Evolutionary conservation across 2,797 vertebrate species (phyloP).

Genomic region (Eleutherodactylus coqui): DNA sequence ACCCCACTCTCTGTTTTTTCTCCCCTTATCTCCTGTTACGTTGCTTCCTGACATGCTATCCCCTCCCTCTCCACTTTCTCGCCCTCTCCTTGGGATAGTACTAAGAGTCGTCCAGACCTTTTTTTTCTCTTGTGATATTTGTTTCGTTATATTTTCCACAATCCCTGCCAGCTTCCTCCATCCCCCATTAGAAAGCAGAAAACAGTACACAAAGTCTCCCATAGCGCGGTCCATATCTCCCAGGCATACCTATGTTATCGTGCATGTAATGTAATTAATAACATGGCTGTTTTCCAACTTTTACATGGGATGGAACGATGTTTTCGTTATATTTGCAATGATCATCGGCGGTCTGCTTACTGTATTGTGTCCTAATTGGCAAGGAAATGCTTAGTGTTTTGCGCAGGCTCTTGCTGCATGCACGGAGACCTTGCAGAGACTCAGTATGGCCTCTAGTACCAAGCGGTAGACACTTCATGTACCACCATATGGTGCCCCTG

Average conservation of each 20-base stretch:
- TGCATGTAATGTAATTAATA: background rate
- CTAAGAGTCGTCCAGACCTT: background rate
- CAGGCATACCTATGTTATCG: background rate
- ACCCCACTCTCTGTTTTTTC: background rate
- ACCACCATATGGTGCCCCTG: background rate
- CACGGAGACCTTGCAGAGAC: background rate
- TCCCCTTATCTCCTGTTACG: background rate
- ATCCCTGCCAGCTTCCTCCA: conserved; percentile 31
- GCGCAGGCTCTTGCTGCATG: background rate
- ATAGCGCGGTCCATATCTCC: background rate
- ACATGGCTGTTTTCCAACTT: background rate
- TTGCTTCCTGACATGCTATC: background rate
- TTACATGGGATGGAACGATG: background rate
- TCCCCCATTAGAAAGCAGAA: background rate
- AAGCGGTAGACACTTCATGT: background rate
- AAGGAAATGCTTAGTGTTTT: background rate
- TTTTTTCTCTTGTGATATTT: conserved; percentile 12
- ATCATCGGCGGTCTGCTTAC: background rate
- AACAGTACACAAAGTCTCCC: background rate
- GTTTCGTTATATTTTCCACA: conserved; percentile 44
- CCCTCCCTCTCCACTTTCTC: background rate
- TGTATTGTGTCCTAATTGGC: background rate
- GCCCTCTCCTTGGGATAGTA: conserved; percentile 27
- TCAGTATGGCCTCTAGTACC: background rate
- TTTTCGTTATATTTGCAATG: background rate